Conservation (phyloP, 2,113 vertebrate genomes). For the Turdus rufiventris region DNA sequence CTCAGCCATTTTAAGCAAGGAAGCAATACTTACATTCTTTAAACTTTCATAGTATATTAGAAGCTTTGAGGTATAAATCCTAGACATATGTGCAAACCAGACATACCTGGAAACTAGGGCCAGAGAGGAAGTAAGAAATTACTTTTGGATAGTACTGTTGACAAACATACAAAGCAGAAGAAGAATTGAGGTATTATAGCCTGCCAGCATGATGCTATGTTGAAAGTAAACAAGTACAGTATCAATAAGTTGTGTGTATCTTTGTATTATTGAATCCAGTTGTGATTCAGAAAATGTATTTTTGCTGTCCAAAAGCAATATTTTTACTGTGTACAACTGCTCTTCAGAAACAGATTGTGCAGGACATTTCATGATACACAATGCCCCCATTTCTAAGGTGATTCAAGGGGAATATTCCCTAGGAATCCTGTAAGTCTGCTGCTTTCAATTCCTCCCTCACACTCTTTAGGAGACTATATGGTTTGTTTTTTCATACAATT, state of each 20-base stretch:
- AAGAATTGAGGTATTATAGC: background rate
- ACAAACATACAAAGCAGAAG: background rate
- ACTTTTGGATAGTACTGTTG: background rate
- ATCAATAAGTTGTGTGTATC: background rate
- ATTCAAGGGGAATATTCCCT: background rate
- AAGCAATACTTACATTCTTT: background rate
- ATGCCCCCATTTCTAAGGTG: background rate
- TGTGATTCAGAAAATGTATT: background rate
- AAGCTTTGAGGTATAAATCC: background rate
- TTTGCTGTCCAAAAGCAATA: background rate
- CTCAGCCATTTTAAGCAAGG: background rate
- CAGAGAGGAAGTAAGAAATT: background rate
- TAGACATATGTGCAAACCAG: background rate
- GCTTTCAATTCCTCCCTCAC: accelerated
- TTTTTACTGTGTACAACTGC: background rate
- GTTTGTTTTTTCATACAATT: background rate
- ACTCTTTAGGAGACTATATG: background rate
- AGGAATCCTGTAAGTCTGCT: background rate
- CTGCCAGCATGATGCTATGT: background rate
- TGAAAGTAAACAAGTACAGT: background rate
- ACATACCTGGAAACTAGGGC: background rate
- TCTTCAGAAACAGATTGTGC: background rate
- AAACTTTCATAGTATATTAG: background rate
- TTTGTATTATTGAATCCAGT: background rate
- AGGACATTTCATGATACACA: background rate